These are phyloP conservation scores for Wiebesia pumilae DNA, from an alignment of 1,140 invertebrate species.

Conservation along the genomic window DNA sequence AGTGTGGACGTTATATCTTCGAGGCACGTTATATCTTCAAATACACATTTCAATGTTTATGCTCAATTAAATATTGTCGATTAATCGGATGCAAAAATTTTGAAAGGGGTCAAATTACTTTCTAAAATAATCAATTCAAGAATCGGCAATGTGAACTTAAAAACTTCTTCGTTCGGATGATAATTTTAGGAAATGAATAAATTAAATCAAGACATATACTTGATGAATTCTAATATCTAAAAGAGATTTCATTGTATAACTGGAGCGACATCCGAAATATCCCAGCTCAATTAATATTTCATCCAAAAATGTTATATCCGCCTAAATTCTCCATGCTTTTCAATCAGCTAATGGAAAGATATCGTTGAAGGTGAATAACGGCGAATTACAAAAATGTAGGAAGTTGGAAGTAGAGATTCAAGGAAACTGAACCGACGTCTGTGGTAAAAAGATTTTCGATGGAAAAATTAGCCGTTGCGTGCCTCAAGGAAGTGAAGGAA, in stretches of 20 bases:
- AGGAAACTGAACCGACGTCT: not conserved
- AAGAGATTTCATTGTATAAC: not conserved
- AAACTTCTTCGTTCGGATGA: not conserved
- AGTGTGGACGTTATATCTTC: too few relatives aligned
- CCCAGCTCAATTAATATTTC: constrained; percentile 41
- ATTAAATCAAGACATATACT: not conserved
- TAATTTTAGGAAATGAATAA: not conserved
- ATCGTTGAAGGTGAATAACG: constrained; percentile 10
- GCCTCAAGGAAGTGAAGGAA: not conserved
- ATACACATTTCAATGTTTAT: too few relatives aligned
- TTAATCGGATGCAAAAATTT: not conserved
- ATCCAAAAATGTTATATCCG: not conserved
- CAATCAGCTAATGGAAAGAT: constrained; percentile 49
- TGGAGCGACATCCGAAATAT: constrained; percentile 5
- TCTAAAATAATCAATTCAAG: not conserved
- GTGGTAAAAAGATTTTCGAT: not conserved
- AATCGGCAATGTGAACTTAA: not conserved
- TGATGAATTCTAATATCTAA: not conserved
- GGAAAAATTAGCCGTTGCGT: constrained; percentile 14
- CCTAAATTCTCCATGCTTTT: constrained; percentile 16
- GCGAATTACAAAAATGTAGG: not conserved
- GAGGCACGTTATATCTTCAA: too few relatives aligned
- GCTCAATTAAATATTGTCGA: not conserved
- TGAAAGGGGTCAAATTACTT: not conserved
- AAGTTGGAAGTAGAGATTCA: not conserved